Evolutionary conservation across 2,113 vertebrate genomes (phyloP).

Genomic region (Polypterus senegalus): DNA sequence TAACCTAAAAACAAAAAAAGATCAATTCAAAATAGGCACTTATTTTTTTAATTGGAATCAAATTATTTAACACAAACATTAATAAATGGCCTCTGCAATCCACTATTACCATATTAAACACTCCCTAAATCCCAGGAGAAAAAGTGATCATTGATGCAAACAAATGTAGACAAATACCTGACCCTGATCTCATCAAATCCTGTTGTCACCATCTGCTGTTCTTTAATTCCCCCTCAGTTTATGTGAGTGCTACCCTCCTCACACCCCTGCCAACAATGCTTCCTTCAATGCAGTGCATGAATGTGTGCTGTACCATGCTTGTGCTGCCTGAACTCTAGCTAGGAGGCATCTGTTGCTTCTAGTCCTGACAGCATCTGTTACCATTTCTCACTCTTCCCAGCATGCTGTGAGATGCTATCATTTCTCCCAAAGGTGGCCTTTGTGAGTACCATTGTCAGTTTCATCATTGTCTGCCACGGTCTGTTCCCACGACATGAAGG

Average conservation of each 20-base stretch:
- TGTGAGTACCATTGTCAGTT: conserved; percentile 68
- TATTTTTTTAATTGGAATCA: no score
- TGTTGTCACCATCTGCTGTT: conserved; percentile 62
- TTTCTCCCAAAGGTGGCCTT: conserved; percentile 85
- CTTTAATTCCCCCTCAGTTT: conserved; percentile 59
- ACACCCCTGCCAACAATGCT: conserved; percentile 35
- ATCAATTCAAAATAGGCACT: no score
- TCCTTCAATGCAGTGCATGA: conserved; percentile 30
- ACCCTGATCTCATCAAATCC: conserved; percentile 53
- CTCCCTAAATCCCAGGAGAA: neutral
- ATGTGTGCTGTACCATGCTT: conserved; percentile 45
- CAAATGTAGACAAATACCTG: conserved; percentile 48
- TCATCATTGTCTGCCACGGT: conserved; percentile 63
- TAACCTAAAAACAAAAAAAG: no score
- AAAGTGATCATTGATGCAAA: conserved; percentile 40
- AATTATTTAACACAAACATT: neutral
- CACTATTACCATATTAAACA: neutral
- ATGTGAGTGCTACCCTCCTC: conserved; percentile 46
- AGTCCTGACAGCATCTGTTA: conserved; percentile 83
- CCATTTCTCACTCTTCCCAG: conserved; percentile 71
- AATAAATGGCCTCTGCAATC: neutral
- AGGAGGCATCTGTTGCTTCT: conserved; percentile 84
- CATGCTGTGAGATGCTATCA: conserved; percentile 62
- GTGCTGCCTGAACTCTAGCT: conserved; percentile 65
- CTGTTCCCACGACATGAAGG: conserved; percentile 63